These are phyloP conservation scores for Sebastes minor DNA, from an alignment of 2,797 vertebrate species.

Conservation along the genomic window DNA sequence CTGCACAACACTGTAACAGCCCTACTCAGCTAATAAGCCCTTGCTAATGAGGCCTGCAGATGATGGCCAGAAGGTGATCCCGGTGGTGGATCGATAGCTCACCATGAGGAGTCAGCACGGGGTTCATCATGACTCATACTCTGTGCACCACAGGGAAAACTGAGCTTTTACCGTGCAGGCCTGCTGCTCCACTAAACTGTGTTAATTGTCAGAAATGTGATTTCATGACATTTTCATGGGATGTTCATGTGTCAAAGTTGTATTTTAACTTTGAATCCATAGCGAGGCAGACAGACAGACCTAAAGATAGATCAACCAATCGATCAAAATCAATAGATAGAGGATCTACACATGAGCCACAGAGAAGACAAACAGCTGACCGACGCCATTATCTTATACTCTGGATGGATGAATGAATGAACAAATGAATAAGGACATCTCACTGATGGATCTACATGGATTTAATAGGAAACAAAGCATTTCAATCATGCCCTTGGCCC, in stretches of 20 bases:
- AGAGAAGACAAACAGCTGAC: constrained; percentile 35
- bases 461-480: not conserved
- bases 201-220: constrained; percentile 19
- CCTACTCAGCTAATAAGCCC: constrained; percentile 72
- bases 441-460: constrained; percentile 5
- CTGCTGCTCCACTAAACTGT: constrained; percentile 13
- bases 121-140: constrained; percentile 74
- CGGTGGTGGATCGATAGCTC: constrained; percentile 72
- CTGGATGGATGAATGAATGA: not conserved
- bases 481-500: constrained; percentile 24
- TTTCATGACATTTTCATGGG: constrained; percentile 1
- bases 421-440: constrained; percentile 6
- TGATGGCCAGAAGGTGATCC: constrained; percentile 78
- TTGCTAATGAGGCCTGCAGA: constrained; percentile 77
- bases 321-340: constrained; percentile 37
- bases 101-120: constrained; percentile 67
- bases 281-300: not conserved
- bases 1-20: constrained; percentile 55
- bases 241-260: not conserved
- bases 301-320: constrained; percentile 45
- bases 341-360: constrained; percentile 27
- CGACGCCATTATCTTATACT: constrained; percentile 7
- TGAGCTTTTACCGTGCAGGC: constrained; percentile 30
- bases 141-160: constrained; percentile 54
- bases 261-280: constrained; percentile 16